phyloP scores from a whole-genome alignment of 2,113 vertebrate species.

The Oreochromis tanganicae region DNA sequence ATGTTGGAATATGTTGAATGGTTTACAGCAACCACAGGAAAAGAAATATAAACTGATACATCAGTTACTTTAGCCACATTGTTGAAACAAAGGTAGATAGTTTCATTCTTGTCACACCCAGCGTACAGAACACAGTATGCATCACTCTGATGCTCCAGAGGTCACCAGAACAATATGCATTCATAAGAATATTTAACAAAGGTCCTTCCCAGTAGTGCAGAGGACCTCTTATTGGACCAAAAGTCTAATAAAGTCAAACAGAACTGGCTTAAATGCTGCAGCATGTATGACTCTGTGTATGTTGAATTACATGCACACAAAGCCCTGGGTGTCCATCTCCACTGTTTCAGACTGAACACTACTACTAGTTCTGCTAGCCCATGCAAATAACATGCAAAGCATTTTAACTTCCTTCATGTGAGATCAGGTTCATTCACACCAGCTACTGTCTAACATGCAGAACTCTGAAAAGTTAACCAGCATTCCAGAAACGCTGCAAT shows the following conservation, averaged over 20 bases:
- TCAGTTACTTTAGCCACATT: neutral
- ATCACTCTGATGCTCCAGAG: neutral
- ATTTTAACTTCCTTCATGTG: neutral
- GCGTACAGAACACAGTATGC: neutral
- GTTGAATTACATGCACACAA: neutral
- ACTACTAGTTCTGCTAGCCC: neutral
- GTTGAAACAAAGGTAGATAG: neutral
- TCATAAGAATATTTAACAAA: neutral
- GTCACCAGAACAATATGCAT: neutral
- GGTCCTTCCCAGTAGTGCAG: neutral
- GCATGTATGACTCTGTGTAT: neutral
- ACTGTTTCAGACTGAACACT: neutral
- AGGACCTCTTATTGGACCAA: neutral
- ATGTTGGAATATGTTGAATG: neutral
- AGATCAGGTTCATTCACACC: slow-evolving; percentile 18
- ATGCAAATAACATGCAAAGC: slow-evolving; percentile 43
- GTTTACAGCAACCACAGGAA: neutral
- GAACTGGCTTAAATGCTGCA: neutral
- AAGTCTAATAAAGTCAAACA: neutral
- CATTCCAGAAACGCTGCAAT: slow-evolving; percentile 54
- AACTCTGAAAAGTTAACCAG: slow-evolving; percentile 12
- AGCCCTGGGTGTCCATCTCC: neutral
- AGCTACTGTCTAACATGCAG: slow-evolving; percentile 22
- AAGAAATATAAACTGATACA: neutral
- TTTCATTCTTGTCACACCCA: neutral